Percentiles rank a stretch among this genome's conserved stretches.
Evolutionary conservation across 2,113 vertebrate species (phyloP).

Genomic region (Toxostoma redivivum): DNA sequence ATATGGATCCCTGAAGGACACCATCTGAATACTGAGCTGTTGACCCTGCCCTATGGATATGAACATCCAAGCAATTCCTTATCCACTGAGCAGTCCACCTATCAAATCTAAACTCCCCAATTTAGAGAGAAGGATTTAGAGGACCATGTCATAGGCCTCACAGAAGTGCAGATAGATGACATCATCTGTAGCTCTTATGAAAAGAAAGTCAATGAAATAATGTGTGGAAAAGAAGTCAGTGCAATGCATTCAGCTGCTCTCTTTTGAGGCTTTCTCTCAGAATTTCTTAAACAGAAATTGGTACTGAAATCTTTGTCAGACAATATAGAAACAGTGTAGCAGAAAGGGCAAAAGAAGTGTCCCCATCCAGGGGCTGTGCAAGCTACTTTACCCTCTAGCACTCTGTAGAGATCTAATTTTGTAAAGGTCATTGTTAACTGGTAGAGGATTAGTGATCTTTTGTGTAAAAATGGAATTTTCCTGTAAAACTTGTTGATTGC

Average conservation of each 20-base stretch:
- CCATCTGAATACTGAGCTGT: neutral
- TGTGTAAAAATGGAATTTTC: neutral
- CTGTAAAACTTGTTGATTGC: neutral
- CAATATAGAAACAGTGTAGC: neutral
- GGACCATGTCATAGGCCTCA: neutral
- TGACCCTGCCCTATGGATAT: neutral
- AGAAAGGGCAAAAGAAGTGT: neutral
- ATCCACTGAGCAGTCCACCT: no score
- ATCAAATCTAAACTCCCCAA: neutral
- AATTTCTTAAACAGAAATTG: neutral
- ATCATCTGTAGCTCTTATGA: neutral
- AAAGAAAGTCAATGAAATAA: neutral
- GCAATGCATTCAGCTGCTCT: neutral
- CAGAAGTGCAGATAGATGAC: neutral
- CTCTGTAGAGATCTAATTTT: neutral
- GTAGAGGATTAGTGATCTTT: neutral
- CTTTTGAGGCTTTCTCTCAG: neutral
- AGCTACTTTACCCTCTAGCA: neutral
- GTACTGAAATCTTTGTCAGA: neutral
- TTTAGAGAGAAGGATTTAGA: no score
- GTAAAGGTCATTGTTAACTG: neutral
- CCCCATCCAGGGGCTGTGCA: neutral
- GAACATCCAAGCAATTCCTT: neutral
- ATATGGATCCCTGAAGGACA: neutral
- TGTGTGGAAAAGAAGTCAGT: neutral